Evolutionary conservation across 2,113 vertebrate genomes (phyloP).

Genomic region (Cervus canadensis): DNA sequence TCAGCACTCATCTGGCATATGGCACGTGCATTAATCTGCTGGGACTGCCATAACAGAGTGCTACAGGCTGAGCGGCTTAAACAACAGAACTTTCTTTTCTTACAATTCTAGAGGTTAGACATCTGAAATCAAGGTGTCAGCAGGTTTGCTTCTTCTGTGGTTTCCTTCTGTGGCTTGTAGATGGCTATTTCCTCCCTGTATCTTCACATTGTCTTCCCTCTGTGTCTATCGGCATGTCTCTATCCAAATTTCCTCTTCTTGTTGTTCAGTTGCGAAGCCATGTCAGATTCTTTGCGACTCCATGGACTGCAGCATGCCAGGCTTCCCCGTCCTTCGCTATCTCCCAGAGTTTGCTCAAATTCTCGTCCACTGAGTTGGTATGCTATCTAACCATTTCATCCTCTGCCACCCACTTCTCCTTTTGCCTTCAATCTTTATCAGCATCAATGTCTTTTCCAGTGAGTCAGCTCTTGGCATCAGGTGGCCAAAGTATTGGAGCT

Average conservation of each 20-base stretch:
- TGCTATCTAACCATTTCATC: neutral
- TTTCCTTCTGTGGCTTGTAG: neutral
- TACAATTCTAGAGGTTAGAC: neutral
- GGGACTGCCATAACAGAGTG: neutral
- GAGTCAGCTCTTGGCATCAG: neutral
- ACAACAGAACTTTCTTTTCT: neutral
- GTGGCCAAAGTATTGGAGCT: neutral
- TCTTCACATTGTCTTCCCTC: neutral
- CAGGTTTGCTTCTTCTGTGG: neutral
- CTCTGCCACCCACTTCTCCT: neutral
- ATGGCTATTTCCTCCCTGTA: fast-evolving
- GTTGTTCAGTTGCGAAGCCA: neutral
- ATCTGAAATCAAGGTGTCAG: neutral
- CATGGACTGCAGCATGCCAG: neutral
- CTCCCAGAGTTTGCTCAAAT: neutral
- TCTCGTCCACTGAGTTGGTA: neutral
- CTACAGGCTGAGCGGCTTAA: neutral
- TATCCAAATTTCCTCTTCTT: neutral
- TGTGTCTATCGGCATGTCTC: neutral
- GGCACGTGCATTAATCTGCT: neutral
- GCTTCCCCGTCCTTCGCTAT: neutral
- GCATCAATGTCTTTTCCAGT: neutral
- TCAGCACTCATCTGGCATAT: neutral
- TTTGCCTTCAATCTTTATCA: neutral
- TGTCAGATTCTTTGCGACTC: neutral